Conservation (phyloP, 2,113 vertebrate genomes). For the Hydrochoerus hydrochaeris region DNA sequence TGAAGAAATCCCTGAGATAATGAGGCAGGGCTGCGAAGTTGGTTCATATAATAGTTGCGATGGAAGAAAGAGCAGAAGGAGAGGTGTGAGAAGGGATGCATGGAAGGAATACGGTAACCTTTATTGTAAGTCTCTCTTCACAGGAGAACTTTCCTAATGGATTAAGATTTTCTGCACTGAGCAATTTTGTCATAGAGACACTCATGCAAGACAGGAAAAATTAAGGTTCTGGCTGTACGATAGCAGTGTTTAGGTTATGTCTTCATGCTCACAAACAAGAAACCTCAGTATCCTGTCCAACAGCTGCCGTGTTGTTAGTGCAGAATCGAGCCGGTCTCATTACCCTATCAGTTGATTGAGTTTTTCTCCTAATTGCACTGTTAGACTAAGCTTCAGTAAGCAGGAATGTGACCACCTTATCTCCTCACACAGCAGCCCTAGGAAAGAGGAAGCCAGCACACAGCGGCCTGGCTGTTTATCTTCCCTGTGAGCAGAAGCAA, state of each 20-base stretch:
- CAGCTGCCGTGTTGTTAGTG: not conserved
- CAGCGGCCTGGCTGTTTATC: not conserved
- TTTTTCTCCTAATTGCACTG: slow-evolving; percentile 51
- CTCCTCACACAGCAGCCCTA: not conserved
- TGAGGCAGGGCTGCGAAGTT: not conserved
- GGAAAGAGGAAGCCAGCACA: not conserved
- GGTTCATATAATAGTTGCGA: not conserved
- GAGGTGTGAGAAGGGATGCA: rapidly evolving
- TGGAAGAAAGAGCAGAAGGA: not conserved
- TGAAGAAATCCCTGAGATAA: not conserved
- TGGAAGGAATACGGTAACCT: not conserved
- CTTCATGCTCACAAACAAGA: not conserved
- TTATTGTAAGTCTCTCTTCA: not conserved
- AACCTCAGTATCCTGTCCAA: not conserved
- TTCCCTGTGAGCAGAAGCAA: not conserved
- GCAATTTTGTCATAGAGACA: not conserved
- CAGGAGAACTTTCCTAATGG: not conserved
- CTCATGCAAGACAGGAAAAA: not conserved
- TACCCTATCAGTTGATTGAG: slow-evolving; percentile 52
- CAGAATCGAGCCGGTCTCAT: slow-evolving; percentile 56
- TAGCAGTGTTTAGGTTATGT: not conserved
- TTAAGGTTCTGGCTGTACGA: not conserved
- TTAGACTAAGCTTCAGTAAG: slow-evolving; percentile 58
- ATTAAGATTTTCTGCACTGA: not conserved
- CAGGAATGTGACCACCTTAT: not conserved